Conservation (phyloP, 2,888 invertebrate genomes). For the Minunthozetes semirufus region DNA sequence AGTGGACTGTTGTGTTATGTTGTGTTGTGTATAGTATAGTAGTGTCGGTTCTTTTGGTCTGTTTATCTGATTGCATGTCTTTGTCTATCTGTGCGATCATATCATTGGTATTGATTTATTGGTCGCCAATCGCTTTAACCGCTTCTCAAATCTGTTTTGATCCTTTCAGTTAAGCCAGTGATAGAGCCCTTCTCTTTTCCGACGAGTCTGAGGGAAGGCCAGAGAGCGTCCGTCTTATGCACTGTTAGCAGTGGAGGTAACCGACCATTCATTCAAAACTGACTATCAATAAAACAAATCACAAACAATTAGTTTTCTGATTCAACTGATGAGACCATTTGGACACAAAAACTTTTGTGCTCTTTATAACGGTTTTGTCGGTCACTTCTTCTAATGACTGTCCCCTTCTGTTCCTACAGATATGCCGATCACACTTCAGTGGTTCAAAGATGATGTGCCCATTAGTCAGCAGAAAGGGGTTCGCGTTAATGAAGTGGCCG, state of each 20-base stretch:
- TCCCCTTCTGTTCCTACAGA: constrained; percentile 42
- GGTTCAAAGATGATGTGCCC: constrained; percentile 47
- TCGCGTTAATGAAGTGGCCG: constrained; percentile 43
- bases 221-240: constrained; percentile 49
- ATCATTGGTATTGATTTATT: constrained; percentile 25
- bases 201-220: constrained; percentile 50
- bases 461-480: constrained; percentile 36
- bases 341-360: not conserved
- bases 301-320: not conserved
- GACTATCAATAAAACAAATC: not conserved
- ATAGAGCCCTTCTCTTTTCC: constrained; percentile 50
- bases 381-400: constrained; percentile 26
- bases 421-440: constrained; percentile 45
- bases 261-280: not conserved
- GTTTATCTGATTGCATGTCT: not conserved
- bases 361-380: constrained; percentile 39
- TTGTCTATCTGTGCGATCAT: not conserved
- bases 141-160: constrained; percentile 24
- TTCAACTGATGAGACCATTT: not conserved
- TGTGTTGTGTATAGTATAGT: too few relatives aligned
- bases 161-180: constrained; percentile 56
- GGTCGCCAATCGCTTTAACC: not conserved
- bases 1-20: too few relatives aligned
- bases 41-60: not conserved
- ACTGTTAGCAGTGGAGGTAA: constrained; percentile 46